These are phyloP conservation scores for Aphidoletes aphidimyza DNA, from an alignment of 2,888 invertebrate species.

Conservation along the genomic window DNA sequence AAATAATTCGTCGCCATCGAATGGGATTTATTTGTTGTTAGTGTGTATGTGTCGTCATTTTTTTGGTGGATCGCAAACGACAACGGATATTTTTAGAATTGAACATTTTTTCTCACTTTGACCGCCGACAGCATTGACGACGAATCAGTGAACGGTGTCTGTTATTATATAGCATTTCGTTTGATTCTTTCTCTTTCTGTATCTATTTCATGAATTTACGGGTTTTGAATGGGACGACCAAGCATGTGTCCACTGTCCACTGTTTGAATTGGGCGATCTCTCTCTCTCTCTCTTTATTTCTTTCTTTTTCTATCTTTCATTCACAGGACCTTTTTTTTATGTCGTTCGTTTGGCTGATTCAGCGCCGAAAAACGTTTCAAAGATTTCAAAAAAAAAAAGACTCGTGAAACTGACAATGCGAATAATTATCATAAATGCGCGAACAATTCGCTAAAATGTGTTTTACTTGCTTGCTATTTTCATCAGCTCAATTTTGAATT, in stretches of 20 bases:
- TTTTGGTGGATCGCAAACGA: background rate
- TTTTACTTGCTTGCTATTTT: background rate
- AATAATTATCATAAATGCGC: constrained; percentile 53
- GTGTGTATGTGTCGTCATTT: background rate
- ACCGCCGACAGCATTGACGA: constrained; percentile 32
- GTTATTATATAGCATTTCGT: background rate
- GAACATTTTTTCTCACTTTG: background rate
- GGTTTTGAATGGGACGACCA: background rate
- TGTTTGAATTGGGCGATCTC: background rate
- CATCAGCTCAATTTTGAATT: constrained; percentile 19
- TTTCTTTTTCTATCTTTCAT: background rate
- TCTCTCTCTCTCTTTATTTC: background rate
- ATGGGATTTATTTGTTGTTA: background rate
- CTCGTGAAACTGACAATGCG: constrained; percentile 37
- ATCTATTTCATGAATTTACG: background rate
- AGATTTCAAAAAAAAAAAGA: no score
- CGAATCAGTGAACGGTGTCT: background rate
- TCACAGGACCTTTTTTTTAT: background rate
- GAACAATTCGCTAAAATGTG: constrained; percentile 26
- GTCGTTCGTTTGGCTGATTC: background rate
- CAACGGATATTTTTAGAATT: constrained; percentile 37
- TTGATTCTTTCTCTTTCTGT: background rate
- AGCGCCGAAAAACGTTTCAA: constrained; percentile 30
- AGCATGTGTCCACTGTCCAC: background rate
- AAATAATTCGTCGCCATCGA: background rate